Evolutionary conservation across 2,113 vertebrate genomes (phyloP).

Genomic region (Porphyrio hochstetteri): DNA sequence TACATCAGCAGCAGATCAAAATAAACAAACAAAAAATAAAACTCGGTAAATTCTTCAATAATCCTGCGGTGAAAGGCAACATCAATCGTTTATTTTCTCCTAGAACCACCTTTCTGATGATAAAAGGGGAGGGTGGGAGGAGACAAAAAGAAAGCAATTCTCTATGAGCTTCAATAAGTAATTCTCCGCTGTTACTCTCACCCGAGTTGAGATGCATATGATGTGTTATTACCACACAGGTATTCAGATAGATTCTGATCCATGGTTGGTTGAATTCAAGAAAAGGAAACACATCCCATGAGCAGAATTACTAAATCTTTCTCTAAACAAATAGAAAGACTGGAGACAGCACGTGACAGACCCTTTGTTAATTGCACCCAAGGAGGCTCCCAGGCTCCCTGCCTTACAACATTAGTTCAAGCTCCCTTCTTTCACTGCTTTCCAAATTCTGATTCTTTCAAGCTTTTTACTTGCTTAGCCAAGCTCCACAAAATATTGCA

Average conservation of each 20-base stretch:
- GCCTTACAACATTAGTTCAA: conserved; percentile 46
- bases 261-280: neutral
- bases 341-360: conserved; percentile 13
- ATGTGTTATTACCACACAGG: neutral
- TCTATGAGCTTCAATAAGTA: neutral
- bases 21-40: neutral
- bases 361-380: conserved; percentile 26
- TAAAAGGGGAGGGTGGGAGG: accelerated
- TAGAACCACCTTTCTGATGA: neutral
- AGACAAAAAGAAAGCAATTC: neutral
- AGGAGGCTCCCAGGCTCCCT: conserved; percentile 17
- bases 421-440: neutral
- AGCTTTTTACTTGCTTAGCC: neutral
- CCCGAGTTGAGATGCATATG: neutral
- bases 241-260: neutral
- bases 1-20: neutral
- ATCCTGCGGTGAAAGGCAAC: neutral
- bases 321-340: neutral
- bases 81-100: neutral
- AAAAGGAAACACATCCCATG: neutral
- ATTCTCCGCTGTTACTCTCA: neutral
- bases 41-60: neutral
- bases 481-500: neutral
- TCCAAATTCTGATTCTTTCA: neutral
- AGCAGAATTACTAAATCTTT: neutral